Conservation (phyloP, 2,113 vertebrate species). For the Poecile atricapillus region DNA sequence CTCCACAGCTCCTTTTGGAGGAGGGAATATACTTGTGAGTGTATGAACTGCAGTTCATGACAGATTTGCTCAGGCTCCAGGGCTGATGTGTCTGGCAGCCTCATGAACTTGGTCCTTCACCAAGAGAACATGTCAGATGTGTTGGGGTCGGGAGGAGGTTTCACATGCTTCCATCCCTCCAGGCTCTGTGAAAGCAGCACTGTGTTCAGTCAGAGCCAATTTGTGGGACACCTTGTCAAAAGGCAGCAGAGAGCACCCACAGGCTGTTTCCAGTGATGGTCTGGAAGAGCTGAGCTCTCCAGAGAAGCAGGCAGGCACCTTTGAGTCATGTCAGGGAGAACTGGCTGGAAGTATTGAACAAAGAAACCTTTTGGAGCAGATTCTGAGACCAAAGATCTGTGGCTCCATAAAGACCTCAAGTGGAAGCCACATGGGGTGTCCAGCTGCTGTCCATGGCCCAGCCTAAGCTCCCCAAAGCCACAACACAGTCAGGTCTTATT, state of each 20-base stretch:
- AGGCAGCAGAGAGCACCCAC: background rate
- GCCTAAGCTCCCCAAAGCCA: background rate
- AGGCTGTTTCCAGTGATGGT: background rate
- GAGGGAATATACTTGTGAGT: fast-evolving
- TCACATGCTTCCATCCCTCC: fast-evolving
- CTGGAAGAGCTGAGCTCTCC: background rate
- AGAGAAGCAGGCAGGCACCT: background rate
- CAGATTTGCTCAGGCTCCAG: background rate
- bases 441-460: background rate
- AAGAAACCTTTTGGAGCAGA: background rate
- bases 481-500: fast-evolving
- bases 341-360: background rate
- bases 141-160: fast-evolving
- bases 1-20: background rate
- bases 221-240: background rate
- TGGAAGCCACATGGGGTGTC: background rate
- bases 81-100: background rate
- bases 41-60: background rate
- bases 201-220: background rate
- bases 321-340: background rate
- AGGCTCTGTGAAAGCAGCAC: fast-evolving
- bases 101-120: background rate
- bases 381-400: background rate
- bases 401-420: background rate
- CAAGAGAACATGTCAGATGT: fast-evolving